These are phyloP conservation scores for Halictus quadricinctus DNA, from an alignment of 2,888 invertebrate genomes.

Conservation along the genomic window DNA sequence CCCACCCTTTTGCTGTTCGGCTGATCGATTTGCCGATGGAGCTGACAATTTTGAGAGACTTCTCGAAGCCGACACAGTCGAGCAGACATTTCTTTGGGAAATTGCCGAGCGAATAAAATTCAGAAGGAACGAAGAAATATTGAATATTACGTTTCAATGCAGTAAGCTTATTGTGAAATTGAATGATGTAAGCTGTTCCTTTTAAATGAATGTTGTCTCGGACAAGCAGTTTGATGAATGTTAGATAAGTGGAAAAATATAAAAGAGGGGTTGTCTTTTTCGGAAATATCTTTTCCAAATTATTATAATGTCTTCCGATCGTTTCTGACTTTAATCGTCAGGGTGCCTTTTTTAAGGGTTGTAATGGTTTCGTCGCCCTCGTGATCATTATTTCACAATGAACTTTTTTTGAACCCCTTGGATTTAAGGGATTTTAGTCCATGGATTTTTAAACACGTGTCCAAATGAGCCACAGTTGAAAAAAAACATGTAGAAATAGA, in stretches of 20 bases:
- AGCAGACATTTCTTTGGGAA: neutral
- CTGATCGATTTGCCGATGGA: neutral
- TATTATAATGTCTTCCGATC: neutral
- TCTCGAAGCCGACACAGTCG: neutral
- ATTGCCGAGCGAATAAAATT: neutral
- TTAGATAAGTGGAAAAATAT: neutral
- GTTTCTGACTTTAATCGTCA: neutral
- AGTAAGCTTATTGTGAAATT: neutral
- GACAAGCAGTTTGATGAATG: too few species aligned
- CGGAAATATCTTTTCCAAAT: neutral
- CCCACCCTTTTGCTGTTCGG: neutral
- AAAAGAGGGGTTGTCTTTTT: neutral
- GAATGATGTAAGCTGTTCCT: neutral
- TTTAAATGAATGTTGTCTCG: too few species aligned
- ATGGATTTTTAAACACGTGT: too few species aligned
- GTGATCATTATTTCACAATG: too few species aligned
- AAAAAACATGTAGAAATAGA: too few species aligned
- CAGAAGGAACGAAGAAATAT: neutral
- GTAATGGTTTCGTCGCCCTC: too few species aligned
- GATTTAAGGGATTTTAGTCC: too few species aligned
- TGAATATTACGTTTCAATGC: neutral
- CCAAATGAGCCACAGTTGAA: too few species aligned
- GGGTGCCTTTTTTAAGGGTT: too few species aligned
- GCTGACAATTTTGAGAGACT: neutral
- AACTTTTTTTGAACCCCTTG: too few species aligned